Evolutionary conservation across 2,888 invertebrate genomes (phyloP).

Genomic region (Conistra vaccinii): DNA sequence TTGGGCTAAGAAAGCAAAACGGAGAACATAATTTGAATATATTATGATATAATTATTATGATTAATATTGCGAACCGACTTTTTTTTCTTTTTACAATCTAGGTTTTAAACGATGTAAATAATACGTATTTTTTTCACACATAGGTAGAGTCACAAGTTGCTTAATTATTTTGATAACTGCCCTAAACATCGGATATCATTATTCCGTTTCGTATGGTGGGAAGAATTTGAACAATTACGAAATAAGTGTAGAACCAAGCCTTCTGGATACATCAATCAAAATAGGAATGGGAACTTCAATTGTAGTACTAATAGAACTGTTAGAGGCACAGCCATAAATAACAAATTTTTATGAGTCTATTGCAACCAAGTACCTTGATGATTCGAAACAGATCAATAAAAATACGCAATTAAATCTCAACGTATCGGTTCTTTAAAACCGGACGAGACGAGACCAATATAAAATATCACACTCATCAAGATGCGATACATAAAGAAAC

Average conservation of each 20-base stretch:
- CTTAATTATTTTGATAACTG: constrained; percentile 2
- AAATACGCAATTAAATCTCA: constrained; percentile 59
- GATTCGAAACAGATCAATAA: constrained; percentile 57
- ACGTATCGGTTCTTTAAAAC: constrained; percentile 55
- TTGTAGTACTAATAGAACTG: constrained; percentile 59
- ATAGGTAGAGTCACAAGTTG: not conserved
- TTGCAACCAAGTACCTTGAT: constrained; percentile 46
- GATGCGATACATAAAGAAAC: constrained; percentile 63
- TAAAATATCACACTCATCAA: constrained; percentile 67
- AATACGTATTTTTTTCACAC: not conserved
- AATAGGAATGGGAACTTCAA: constrained; percentile 47
- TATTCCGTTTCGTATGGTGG: constrained; percentile 21
- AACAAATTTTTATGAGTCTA: constrained; percentile 50
- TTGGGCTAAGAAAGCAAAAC: not conserved
- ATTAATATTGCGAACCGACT: not conserved
- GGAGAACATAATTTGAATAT: not conserved
- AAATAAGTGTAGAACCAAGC: constrained; percentile 33
- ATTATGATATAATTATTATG: too few species aligned
- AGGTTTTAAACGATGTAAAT: not conserved
- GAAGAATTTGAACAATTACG: constrained; percentile 32
- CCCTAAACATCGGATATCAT: not conserved
- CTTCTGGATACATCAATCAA: constrained; percentile 54
- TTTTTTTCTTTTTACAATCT: not conserved
- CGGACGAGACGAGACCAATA: constrained; percentile 58
- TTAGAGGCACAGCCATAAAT: constrained; percentile 54